A percentile compares a stretch with the other conserved stretches of the same genome.
phyloP scores from a whole-genome alignment of 2,797 vertebrate species.

The Artibeus lituratus region DNA sequence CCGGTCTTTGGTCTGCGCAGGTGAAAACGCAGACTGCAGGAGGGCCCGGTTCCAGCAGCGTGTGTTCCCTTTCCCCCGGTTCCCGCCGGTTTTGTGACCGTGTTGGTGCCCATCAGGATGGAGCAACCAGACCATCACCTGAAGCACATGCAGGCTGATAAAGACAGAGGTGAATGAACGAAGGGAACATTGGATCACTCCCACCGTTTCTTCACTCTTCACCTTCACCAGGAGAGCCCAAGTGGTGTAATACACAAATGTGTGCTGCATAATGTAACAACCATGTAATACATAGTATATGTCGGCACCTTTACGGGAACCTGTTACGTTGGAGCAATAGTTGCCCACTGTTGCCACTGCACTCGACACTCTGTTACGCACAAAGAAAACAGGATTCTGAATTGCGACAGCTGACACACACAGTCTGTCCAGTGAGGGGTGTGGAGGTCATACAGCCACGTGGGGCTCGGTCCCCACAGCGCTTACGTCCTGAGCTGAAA shows the following conservation, averaged over 20 bases:
- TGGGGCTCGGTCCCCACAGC: neutral
- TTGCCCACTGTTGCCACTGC: neutral
- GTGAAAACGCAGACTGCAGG: neutral
- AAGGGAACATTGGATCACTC: neutral
- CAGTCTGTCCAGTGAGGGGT: too few species aligned
- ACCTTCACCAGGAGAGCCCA: neutral
- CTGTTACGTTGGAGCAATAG: neutral
- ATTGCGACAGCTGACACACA: neutral
- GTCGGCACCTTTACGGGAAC: neutral
- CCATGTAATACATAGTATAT: neutral
- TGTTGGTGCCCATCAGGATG: neutral
- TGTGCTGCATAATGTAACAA: neutral
- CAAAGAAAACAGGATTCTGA: neutral
- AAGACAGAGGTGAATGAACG: neutral
- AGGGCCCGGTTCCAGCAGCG: neutral
- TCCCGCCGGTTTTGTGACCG: neutral
- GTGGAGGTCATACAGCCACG: neutral
- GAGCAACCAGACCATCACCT: neutral
- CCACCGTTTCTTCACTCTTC: neutral
- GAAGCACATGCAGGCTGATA: neutral
- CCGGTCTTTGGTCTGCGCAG: neutral
- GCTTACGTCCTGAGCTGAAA: conserved; percentile 29
- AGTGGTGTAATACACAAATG: neutral
- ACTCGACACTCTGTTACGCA: neutral
- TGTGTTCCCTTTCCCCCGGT: neutral